A percentile compares a stretch with the other conserved stretches of the same genome.
phyloP scores from a whole-genome alignment of 2,888 invertebrate genomes.

The Pristionchus japonicus region DNA sequence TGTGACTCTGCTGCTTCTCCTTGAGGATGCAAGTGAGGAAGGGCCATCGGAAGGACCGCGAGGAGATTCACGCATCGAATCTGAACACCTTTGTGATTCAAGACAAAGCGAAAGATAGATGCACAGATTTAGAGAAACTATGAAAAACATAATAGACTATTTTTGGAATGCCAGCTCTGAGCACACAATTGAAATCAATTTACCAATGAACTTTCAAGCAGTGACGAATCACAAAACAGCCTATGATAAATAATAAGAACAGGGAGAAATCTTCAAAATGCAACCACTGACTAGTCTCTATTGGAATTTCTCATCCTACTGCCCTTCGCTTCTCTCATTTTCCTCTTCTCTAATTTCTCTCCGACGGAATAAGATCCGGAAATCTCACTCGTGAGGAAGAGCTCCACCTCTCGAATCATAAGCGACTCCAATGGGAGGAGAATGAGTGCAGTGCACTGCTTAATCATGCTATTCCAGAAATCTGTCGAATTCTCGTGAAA shows the following conservation, averaged over 20 bases:
- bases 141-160: not conserved
- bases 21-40: slow-evolving; percentile 2
- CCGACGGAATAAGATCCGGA: slow-evolving; percentile 38
- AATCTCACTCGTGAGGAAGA: not conserved
- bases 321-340: slow-evolving; percentile 27
- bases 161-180: no score
- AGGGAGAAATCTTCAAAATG: not conserved
- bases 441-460: not conserved
- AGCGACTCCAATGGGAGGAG: not conserved
- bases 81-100: not conserved
- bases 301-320: not conserved
- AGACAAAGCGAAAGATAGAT: not conserved
- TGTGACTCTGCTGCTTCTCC: slow-evolving; percentile 25
- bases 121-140: not conserved
- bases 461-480: not conserved
- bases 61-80: slow-evolving; percentile 31
- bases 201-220: not conserved
- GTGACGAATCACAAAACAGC: not conserved
- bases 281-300: not conserved
- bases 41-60: not conserved
- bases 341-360: slow-evolving; percentile 30
- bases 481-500: no score
- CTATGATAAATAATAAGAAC: not conserved
- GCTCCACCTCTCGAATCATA: not conserved
- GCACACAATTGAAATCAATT: no score